Evolutionary conservation across 2,113 vertebrate genomes (phyloP).

Genomic region (Eolophus roseicapilla): DNA sequence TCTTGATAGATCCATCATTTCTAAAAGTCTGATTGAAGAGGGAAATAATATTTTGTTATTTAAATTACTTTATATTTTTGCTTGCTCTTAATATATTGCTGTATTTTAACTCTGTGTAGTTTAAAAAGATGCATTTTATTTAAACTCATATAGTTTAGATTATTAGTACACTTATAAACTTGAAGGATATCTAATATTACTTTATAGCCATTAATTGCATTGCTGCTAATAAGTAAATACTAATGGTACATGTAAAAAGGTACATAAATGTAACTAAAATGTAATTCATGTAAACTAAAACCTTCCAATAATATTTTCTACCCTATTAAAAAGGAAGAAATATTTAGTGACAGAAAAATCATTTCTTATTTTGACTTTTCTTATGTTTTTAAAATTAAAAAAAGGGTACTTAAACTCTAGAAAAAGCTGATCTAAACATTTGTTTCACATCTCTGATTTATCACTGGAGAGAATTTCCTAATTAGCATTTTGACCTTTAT

Average conservation of each 20-base stretch:
- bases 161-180: neutral
- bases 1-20: neutral
- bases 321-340: neutral
- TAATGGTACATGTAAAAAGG: neutral
- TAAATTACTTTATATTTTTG: neutral
- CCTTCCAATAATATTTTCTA: neutral
- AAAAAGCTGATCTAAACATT: slow-evolving; percentile 54
- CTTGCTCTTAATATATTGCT: neutral
- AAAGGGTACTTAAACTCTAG: neutral
- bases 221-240: neutral
- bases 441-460: slow-evolving; percentile 56
- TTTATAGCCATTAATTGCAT: neutral
- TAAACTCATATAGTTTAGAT: neutral
- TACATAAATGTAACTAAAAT: neutral
- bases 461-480: slow-evolving; percentile 54
- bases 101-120: neutral
- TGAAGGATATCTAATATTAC: neutral
- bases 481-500: slow-evolving; percentile 74
- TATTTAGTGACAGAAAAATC: neutral
- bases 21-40: neutral
- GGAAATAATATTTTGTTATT: neutral
- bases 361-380: neutral
- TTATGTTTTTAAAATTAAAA: slow-evolving; percentile 16
- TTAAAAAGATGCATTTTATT: neutral
- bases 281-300: neutral